Evolutionary conservation across 1,140 invertebrate species (phyloP).

Genomic region (Lepidostoma basale): DNA sequence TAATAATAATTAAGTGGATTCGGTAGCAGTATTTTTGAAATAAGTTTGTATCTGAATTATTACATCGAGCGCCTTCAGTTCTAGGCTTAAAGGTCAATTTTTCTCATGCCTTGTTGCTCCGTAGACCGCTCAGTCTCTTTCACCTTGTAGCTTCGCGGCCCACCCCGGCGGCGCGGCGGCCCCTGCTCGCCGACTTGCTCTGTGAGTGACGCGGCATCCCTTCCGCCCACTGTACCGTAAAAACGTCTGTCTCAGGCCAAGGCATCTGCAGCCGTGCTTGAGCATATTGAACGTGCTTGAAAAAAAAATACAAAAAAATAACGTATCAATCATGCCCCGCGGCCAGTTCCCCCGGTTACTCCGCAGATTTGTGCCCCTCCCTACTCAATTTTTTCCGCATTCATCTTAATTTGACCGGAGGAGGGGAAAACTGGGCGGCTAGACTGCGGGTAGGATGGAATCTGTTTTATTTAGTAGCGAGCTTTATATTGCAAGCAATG

Average conservation of each 20-base stretch:
- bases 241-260: conserved; percentile 35
- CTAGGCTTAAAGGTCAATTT: too few relatives aligned
- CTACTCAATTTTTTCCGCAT: conserved; percentile 31
- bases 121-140: background rate
- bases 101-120: too few relatives aligned
- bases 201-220: conserved; percentile 5
- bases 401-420: conserved; percentile 31
- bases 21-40: too few relatives aligned
- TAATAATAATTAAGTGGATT: too few relatives aligned
- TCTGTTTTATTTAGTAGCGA: too few relatives aligned
- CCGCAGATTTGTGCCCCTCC: conserved; percentile 20
- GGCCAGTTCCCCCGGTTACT: conserved; percentile 1
- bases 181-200: conserved; percentile 1
- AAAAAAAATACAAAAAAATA: conserved; percentile 14
- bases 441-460: too few relatives aligned
- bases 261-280: conserved; percentile 16
- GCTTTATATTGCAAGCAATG: too few relatives aligned
- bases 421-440: background rate
- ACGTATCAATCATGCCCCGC: conserved; percentile 32
- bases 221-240: conserved; percentile 24
- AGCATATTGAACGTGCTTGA: conserved; percentile 21
- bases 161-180: background rate
- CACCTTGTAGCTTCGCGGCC: background rate
- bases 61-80: too few relatives aligned
- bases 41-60: too few relatives aligned